Conservation (phyloP, 2,888 invertebrate species). For the Morpho achilles region DNA sequence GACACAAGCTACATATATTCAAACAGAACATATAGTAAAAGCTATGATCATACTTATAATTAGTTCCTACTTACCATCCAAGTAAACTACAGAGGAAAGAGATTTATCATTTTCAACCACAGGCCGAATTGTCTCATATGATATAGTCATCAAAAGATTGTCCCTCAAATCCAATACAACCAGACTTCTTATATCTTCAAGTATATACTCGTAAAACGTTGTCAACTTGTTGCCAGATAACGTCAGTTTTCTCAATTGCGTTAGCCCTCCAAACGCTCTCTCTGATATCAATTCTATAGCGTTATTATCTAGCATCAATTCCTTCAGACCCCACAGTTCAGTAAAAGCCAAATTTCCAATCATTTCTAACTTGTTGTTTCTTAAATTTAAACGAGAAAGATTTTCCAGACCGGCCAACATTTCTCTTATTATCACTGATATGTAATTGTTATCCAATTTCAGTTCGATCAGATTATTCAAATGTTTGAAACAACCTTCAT, state of each 20-base stretch:
- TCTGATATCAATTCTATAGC: constrained; percentile 85
- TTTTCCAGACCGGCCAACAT: constrained; percentile 87
- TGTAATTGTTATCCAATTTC: constrained; percentile 87
- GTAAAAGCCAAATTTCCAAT: constrained; percentile 89
- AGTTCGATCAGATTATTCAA: constrained; percentile 86
- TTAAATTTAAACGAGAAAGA: constrained; percentile 85
- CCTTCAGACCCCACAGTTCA: constrained; percentile 85
- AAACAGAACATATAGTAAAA: constrained; percentile 8
- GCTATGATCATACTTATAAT: constrained; percentile 20
- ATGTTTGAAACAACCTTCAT: constrained; percentile 90
- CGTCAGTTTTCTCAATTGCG: constrained; percentile 83
- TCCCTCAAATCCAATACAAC: constrained; percentile 86
- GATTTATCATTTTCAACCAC: constrained; percentile 87
- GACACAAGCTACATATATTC: constrained; percentile 1
- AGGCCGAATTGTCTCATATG: constrained; percentile 86
- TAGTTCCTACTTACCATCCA: constrained; percentile 83
- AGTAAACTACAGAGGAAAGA: constrained; percentile 83
- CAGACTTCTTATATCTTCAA: constrained; percentile 84
- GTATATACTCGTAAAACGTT: constrained; percentile 84
- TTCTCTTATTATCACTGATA: constrained; percentile 86
- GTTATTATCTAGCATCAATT: constrained; percentile 84
- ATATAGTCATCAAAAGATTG: constrained; percentile 87
- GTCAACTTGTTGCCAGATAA: constrained; percentile 87
- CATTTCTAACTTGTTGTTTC: constrained; percentile 86
- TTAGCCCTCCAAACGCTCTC: constrained; percentile 86